These are phyloP conservation scores for Brachypteracias leptosomus DNA, from an alignment of 2,113 vertebrate genomes.

Conservation along the genomic window DNA sequence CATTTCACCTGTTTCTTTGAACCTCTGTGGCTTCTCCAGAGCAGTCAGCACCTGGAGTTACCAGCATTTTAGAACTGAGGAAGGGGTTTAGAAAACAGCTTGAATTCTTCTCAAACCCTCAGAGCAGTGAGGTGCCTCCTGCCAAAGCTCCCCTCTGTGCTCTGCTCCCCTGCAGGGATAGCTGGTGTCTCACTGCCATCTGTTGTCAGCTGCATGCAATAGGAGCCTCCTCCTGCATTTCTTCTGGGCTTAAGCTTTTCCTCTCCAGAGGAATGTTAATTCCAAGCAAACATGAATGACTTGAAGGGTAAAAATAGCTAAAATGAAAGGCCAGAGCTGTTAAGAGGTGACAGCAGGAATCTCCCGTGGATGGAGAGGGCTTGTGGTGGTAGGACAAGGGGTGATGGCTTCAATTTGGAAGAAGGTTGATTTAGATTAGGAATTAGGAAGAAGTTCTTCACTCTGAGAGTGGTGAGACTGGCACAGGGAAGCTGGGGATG, in stretches of 20 bases:
- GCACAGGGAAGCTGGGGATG: too few species aligned
- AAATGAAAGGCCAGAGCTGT: background rate
- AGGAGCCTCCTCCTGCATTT: background rate
- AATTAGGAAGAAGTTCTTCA: too few species aligned
- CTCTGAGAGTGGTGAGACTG: too few species aligned
- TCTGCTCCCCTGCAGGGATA: background rate
- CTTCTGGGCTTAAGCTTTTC: background rate
- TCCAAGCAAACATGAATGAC: background rate
- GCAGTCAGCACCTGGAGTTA: background rate
- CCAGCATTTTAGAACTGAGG: background rate
- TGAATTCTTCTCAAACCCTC: background rate
- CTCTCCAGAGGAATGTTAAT: background rate
- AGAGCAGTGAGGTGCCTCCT: background rate
- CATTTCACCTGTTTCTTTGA: background rate
- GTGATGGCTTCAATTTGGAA: too few species aligned
- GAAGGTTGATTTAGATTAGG: too few species aligned
- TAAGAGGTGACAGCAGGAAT: background rate
- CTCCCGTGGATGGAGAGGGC: background rate
- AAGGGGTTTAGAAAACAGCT: background rate
- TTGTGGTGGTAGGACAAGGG: background rate
- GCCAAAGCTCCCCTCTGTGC: background rate
- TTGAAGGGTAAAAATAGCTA: background rate
- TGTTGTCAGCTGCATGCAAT: slow-evolving; percentile 9
- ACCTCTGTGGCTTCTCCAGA: background rate
- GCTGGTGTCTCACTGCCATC: slow-evolving; percentile 59